Evolutionary conservation across 30 jellyfish, hydroid and myxozoan genomes (phyloP).

Genomic region (Turritopsis rubra): DNA sequence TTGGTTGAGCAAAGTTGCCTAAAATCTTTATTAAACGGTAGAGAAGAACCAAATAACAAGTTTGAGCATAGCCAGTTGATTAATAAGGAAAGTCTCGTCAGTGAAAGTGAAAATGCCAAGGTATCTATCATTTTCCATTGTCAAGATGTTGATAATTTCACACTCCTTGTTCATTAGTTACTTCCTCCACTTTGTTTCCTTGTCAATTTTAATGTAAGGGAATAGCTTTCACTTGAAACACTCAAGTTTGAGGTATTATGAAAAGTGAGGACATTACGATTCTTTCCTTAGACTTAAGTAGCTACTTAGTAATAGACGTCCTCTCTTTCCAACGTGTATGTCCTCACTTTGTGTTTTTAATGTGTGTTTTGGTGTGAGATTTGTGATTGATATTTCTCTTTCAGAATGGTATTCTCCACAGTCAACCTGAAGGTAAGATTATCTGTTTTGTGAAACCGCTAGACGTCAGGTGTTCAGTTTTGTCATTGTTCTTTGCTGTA

Average conservation of each 20-base stretch:
- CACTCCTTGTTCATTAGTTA: not conserved
- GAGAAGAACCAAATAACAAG: too few relatives aligned
- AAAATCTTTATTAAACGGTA: too few relatives aligned
- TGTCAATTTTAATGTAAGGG: not conserved
- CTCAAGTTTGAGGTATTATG: not conserved
- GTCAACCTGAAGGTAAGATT: not conserved
- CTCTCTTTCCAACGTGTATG: not conserved
- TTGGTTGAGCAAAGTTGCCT: too few relatives aligned
- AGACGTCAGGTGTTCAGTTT: not conserved
- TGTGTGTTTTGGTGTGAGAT: not conserved
- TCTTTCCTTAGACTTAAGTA: not conserved
- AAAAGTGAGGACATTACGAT: not conserved
- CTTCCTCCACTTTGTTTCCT: not conserved
- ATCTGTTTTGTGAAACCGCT: not conserved
- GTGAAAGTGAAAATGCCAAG: not conserved
- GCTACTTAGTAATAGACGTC: not conserved
- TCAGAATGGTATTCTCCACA: not conserved
- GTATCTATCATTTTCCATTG: not conserved
- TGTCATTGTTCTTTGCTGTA: too few relatives aligned
- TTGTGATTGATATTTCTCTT: not conserved
- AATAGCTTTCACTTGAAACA: not conserved
- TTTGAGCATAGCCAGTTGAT: not conserved
- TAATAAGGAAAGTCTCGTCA: not conserved
- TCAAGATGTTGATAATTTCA: not conserved
- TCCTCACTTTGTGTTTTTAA: not conserved